These are phyloP conservation scores for Brachionus asplanchnoidis DNA, from an alignment of 1,140 invertebrate genomes.

Conservation along the genomic window DNA sequence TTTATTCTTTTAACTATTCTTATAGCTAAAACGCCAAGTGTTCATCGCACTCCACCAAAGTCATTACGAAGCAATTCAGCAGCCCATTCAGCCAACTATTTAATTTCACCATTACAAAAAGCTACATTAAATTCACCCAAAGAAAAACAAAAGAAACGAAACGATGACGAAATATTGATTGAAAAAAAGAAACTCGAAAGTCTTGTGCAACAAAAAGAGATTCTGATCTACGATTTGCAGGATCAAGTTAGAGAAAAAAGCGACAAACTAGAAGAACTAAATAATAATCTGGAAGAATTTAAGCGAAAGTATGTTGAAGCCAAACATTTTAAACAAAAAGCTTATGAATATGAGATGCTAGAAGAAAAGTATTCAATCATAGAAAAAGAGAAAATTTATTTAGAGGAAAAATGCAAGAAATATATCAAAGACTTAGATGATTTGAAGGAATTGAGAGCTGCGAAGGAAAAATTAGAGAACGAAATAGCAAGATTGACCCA, in stretches of 20 bases:
- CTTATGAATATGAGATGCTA: constrained; percentile 24
- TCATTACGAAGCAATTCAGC: neutral
- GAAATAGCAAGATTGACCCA: neutral
- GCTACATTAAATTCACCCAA: neutral
- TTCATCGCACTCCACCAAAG: constrained; percentile 32
- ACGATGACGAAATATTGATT: constrained; percentile 9
- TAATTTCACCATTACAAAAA: constrained; percentile 3
- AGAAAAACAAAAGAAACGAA: neutral
- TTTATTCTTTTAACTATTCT: neutral
- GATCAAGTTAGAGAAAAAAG: constrained; percentile 32
- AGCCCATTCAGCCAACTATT: neutral
- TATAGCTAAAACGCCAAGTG: neutral
- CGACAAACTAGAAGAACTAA: neutral
- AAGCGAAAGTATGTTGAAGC: constrained; percentile 34
- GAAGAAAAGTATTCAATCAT: neutral
- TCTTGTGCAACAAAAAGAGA: constrained; percentile 20
- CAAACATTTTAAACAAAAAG: constrained; percentile 10
- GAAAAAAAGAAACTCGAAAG: constrained; percentile 15
- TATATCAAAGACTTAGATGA: constrained; percentile 30
- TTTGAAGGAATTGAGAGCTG: neutral
- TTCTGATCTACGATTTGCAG: constrained; percentile 2
- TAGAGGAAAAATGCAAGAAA: constrained; percentile 33
- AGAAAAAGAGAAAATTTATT: constrained; percentile 34
- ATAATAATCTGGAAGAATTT: constrained; percentile 5
- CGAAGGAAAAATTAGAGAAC: constrained; percentile 16